These are phyloP conservation scores for Hippoglossus stenolepis DNA, from an alignment of 2,113 vertebrate genomes.

Conservation along the genomic window DNA sequence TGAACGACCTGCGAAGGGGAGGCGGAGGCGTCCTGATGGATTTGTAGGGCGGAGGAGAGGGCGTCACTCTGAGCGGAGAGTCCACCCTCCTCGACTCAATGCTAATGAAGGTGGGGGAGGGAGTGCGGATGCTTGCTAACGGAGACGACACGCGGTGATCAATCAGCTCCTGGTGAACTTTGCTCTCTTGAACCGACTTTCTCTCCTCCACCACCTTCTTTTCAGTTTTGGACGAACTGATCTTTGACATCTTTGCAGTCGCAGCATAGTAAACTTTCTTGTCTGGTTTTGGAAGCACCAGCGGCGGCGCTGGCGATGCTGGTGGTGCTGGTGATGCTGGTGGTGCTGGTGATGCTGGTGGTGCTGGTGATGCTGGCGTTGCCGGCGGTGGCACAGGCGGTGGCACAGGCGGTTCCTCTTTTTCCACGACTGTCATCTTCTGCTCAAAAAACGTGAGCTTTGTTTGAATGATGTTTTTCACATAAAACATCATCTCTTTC, in stretches of 20 bases:
- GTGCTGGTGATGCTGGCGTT: not conserved
- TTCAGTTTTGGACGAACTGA: conserved; percentile 74
- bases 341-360: not conserved
- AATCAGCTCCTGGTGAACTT: conserved; percentile 56
- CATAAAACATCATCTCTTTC: conserved; percentile 83
- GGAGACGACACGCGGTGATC: conserved; percentile 79
- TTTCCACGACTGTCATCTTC: conserved; percentile 66
- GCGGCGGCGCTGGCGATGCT: conserved; percentile 13
- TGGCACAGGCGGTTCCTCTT: too few species aligned
- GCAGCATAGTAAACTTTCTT: conserved; percentile 64
- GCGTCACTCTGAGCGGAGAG: conserved; percentile 77
- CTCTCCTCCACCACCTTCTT: conserved; percentile 74
- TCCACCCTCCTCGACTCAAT: conserved; percentile 88
- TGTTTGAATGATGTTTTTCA: conserved; percentile 81
- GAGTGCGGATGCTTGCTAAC: conserved; percentile 83
- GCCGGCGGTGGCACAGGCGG: not conserved
- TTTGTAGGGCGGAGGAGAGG: conserved; percentile 81
- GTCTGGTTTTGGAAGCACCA: conserved; percentile 52
- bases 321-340: too few species aligned
- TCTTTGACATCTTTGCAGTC: conserved; percentile 78
- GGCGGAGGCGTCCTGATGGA: conserved; percentile 76
- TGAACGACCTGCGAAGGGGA: conserved; percentile 73
- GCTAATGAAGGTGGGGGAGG: conserved; percentile 91
- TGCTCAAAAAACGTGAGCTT: conserved; percentile 82
- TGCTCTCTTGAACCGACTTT: conserved; percentile 66